These are phyloP conservation scores for Agriotes lineatus DNA, from an alignment of 2,888 invertebrate species.

Conservation along the genomic window DNA sequence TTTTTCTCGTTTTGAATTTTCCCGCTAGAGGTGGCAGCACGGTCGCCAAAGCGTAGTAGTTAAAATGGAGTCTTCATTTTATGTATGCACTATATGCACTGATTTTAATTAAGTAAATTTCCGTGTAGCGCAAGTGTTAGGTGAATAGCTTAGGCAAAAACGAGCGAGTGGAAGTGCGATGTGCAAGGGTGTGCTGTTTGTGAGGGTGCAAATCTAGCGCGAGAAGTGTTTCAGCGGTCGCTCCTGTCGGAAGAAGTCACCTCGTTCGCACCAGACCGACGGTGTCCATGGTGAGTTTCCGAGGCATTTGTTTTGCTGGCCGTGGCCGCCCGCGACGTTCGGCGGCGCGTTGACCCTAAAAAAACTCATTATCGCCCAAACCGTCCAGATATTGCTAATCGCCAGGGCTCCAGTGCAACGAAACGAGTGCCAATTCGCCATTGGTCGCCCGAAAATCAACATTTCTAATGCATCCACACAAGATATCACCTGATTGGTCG, in stretches of 20 bases:
- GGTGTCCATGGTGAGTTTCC: slow-evolving; percentile 66
- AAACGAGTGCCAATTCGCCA: slow-evolving; percentile 56
- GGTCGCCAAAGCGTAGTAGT: slow-evolving; percentile 64
- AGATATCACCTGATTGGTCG: slow-evolving; percentile 68
- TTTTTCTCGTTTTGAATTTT: slow-evolving; percentile 39
- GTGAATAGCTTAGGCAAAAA: slow-evolving; percentile 48
- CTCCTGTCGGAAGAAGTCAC: slow-evolving; percentile 51
- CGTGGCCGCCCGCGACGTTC: no score
- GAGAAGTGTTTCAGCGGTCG: slow-evolving; percentile 44
- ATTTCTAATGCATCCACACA: slow-evolving; percentile 64
- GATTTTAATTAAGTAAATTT: slow-evolving; percentile 61
- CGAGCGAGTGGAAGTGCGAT: slow-evolving; percentile 46
- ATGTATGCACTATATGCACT: slow-evolving; percentile 65
- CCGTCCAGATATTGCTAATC: background rate
- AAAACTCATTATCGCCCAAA: slow-evolving; percentile 1
- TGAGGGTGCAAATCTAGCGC: slow-evolving; percentile 46
- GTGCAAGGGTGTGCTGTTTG: slow-evolving; percentile 45
- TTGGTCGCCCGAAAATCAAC: slow-evolving; percentile 66
- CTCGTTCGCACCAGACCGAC: slow-evolving; percentile 58
- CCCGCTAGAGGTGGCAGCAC: slow-evolving; percentile 55
- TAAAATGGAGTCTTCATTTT: slow-evolving; percentile 66
- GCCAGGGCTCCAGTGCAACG: background rate
- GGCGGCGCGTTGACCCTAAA: slow-evolving; percentile 1
- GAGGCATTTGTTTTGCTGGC: slow-evolving; percentile 55
- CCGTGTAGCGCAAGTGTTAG: slow-evolving; percentile 40